Base-by-base conservation (phyloP, 2,113 vertebrate genomes). In the Pogona vitticeps region DNA sequence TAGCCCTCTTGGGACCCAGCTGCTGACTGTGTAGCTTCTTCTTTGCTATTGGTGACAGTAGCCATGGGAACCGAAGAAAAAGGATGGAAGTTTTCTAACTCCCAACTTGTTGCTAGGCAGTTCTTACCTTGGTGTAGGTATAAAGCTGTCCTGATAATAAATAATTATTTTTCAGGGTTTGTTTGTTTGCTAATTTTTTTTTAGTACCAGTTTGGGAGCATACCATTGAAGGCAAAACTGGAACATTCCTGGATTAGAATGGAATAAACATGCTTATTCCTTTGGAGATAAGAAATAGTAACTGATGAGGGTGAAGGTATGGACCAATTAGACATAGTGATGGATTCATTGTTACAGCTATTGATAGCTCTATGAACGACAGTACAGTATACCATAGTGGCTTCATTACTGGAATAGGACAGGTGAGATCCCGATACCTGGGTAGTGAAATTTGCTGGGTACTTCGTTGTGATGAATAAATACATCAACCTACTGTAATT, bases 71-170 rank as follows among this genome's bases (percentile, higher is more conserved):
- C 95, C 80, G 90, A 92, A 94, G 94, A 85, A 93, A 93, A 94
- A 92, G 95, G 95, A 91, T 94, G 94, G 23, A 56, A 91, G 95
- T 91, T 95, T 95, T 95, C 90, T 96, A 94, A 95, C 93, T 93
- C 86, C 77, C 86, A 92, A 95, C 95, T 94, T 96, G 95, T 96
- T 96, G 95, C 95, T 96, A 96, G 94, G 95, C 95, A 96, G 93
- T 94, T 93, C 83, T 86, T 80, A 90, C 46, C 86, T 92, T 46
- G 36, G n/a, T 58, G 40, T 91, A 83, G 86, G 82, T 93, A 94
- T 94, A 93, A 94, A 92, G 80, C 84, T 91, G 86, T 91, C 68
- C 94, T 90, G 91, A 92, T 82, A 90, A 31, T 63, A 91, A 77
- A 83, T 84, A 85, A 82, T 61, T 82, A 28, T 20, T 10, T 10